phyloP scores from a whole-genome alignment of 2,888 invertebrate genomes.

The Ceratothoa steindachneri region DNA sequence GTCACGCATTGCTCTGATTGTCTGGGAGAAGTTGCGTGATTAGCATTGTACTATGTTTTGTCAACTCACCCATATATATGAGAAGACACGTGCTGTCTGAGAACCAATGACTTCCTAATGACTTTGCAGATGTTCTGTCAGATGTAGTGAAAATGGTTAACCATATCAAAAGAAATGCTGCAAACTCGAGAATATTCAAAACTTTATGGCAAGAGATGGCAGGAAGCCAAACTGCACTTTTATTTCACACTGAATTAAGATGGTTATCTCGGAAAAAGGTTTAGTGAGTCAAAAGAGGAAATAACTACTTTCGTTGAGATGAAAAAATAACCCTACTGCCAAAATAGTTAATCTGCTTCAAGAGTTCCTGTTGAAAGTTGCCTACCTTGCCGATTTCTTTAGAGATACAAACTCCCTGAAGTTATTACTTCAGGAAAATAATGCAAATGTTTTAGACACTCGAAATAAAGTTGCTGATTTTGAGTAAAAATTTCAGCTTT shows the following conservation, averaged over 20 bases:
- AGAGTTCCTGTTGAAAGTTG: neutral
- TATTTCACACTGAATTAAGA: neutral
- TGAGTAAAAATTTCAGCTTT: neutral
- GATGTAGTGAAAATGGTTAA: slow-evolving; percentile 12
- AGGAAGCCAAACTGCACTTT: neutral
- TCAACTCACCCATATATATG: too few relatives aligned
- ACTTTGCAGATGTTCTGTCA: slow-evolving; percentile 12
- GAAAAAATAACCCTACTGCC: neutral
- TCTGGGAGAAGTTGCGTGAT: too few relatives aligned
- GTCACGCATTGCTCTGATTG: too few relatives aligned
- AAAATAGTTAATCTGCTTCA: neutral
- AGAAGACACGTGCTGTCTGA: too few relatives aligned
- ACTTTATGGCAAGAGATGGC: neutral
- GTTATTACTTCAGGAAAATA: slow-evolving; percentile 10
- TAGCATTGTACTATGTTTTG: too few relatives aligned
- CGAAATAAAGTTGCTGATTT: slow-evolving; percentile 9
- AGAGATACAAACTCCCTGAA: slow-evolving; percentile 2
- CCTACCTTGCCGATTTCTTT: slow-evolving; percentile 13
- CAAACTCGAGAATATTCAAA: slow-evolving; percentile 6
- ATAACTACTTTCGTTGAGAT: slow-evolving; percentile 3
- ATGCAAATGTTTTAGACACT: neutral
- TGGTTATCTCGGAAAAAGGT: neutral
- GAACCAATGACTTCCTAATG: slow-evolving; percentile 21
- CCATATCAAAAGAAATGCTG: slow-evolving; percentile 5
- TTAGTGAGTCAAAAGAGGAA: neutral